Evolutionary conservation across 2,113 vertebrate genomes (phyloP), one percentile per base, ranked within the genome.

Genomic region (Boleophthalmus pectinirostris): DNA sequence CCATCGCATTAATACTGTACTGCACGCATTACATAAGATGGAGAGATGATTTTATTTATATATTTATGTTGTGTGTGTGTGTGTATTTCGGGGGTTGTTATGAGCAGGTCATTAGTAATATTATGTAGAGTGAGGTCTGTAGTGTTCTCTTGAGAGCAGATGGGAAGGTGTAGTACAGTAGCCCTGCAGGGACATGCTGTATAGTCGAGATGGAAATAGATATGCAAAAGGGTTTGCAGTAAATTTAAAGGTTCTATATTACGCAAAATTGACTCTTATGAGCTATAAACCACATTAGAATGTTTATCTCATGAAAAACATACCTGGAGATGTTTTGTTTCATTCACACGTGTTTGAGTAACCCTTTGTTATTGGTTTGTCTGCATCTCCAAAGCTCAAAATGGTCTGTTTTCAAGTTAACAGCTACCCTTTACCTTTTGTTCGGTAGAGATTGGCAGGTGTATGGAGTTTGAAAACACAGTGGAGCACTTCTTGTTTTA

Each of bases 1-100:
- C 51, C 20, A 21, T 29, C 10, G 20, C 9, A 69, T 68, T 69
- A 68, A 71, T 53, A 64, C 25, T 78, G 12, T 63, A 16, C 54
- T 8, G 49, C 49, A 81, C 75, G 73, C 61, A 43, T 64, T 64
- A 64, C 18, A 38, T 61, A 25, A 61, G 58, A 61, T 61, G 25
- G 58, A 33, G 58, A 61, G 15, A 16, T 13, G 29, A 60, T 60
- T 60, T 29, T 60, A 18, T 61, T 33, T 61, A 29, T 61, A 13
- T 61, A n/a, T 51, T 21, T 56, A 33, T 61, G 25, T 33, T 20
- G 14, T 6, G 29, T 29, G 29, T 29, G 29, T 29, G 29, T 29
- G 29, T 29, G 23, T 33, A 61, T 29, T 33, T 33, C 6, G 33
- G 25, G 58, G 16, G 14, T 33, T 58, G 56, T 61, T 61, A 33